Base-by-base conservation (phyloP, 2,797 vertebrate species). In the Ptychadena robeensis region DNA sequence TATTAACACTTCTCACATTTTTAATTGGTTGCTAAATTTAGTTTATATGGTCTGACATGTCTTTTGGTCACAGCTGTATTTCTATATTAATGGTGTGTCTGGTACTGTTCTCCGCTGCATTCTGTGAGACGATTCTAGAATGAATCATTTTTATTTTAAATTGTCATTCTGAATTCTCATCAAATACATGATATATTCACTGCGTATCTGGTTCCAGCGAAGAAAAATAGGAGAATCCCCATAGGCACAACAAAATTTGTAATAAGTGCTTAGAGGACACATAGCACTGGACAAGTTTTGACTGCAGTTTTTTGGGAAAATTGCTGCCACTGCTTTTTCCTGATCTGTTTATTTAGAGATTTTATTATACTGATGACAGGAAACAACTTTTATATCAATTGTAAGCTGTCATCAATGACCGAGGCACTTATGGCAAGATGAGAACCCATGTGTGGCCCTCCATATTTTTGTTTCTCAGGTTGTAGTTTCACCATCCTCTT, bases 21-120 rank as follows among this genome's bases (percentile, higher is more conserved):
- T 22, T 80, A 80, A 72, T 80, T 80, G 31, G 53, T 44, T 72
- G 27, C 53, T 72, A 64, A 59, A 80, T 38, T 64, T 80, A 80
- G 44, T 70, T 6, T n/a, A 35, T 48, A 61, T 28, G 37, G 35
- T 10, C 25, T 40, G 35, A 32, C 14, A 64, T 25, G 15, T 44
- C 34, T 37, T 71, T 64, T 71, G 68, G 79, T 64, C 35, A 40
- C 32, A 69, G 63, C 27, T 37, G 15, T 61, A 37, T 35, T 70
- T 38, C 10, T 2, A n/a, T 32, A 73, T 59, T 37, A 44, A 71
- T 44, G 22, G 34, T 25, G 22, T 53, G 34, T 35, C 53, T 63
- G 25, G 48, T n/a, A 27, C 15, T 57, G 11, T 70, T 27, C 32
- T 68, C 67, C 63, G 8, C 53, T 37, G 22, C 0, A 35, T 67